phyloP scores from a whole-genome alignment of 2,888 invertebrate genomes.

The Drosophila quinaria region DNA sequence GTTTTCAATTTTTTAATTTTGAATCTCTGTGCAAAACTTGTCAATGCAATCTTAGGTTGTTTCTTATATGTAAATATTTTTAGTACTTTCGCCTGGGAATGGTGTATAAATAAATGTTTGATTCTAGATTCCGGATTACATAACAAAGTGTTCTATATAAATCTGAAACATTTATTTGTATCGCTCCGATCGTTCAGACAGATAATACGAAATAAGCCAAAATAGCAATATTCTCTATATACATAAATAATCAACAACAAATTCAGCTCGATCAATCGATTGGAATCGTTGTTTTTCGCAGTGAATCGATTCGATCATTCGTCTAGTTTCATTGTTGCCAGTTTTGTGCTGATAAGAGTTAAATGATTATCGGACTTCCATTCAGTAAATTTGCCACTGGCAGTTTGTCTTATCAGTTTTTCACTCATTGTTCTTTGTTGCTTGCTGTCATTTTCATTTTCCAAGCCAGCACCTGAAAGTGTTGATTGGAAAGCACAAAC shows the following conservation, averaged over 20 bases:
- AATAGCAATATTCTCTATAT: not conserved
- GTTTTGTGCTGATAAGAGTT: slow-evolving; percentile 59
- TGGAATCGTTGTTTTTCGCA: slow-evolving; percentile 2
- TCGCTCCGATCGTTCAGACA: slow-evolving; percentile 36
- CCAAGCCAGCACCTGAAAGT: slow-evolving; percentile 26
- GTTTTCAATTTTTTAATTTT: not conserved
- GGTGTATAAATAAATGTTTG: not conserved
- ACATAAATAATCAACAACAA: not conserved
- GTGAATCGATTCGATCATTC: slow-evolving; percentile 13
- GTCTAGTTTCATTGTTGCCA: slow-evolving; percentile 63
- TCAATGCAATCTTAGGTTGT: not conserved
- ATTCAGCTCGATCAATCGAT: not conserved
- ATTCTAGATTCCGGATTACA: not conserved
- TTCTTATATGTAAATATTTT: not conserved
- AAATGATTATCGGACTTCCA: slow-evolving; percentile 61
- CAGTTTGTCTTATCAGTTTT: slow-evolving; percentile 50
- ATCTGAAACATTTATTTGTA: slow-evolving; percentile 42
- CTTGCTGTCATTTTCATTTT: slow-evolving; percentile 45
- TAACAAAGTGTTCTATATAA: not conserved
- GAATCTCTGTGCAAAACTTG: not conserved
- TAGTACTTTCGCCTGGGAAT: not conserved
- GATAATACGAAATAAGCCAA: slow-evolving; percentile 28
- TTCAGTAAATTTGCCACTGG: slow-evolving; percentile 76
- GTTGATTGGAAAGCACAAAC: slow-evolving; percentile 1
- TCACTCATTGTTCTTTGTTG: slow-evolving; percentile 48